Base-by-base conservation (phyloP, 2,888 invertebrate genomes). In the Ophion ventricosus region DNA sequence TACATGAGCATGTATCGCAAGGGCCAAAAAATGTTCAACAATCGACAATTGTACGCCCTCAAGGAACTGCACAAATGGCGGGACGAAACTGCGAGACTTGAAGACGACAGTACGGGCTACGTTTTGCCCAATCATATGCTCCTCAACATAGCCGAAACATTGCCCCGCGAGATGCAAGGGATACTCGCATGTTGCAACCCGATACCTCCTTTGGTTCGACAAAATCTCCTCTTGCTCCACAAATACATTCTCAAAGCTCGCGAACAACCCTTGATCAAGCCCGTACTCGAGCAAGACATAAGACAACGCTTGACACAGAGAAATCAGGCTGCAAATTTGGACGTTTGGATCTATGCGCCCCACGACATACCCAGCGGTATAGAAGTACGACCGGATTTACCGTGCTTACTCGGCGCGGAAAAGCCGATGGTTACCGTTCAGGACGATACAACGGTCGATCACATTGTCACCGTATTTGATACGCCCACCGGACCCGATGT, bases 51-150 rank as follows among this genome's bases (percentile, higher is more conserved):
- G 91, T 95, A 95, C 89, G 99, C 98, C 0, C 94, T 99, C 49
- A 95, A 95, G 87, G 95, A 97, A 89, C 93, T 99, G 17, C 98
- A 96, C 93, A 94, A 95, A 72, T 99, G 99, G 99, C 95, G 99
- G 66, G 99, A 99, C 93, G 91, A 94, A 20, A 94, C 96, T 7
- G 98, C 99, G 0, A 94, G 99, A 40, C 93, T 94, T 77, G 96
- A 98, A 90, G 99, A 99, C 93, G 99, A 99, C 93, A 98, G 99
- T 92, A 95, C 95, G 61, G 96, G 96, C 95, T 99, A 98, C 93
- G 97, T 99, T 67, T 94, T 99, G 81, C 99, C 99, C 0, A 98
- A 98, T 93, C 98, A 99, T 93, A 98, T 99, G 98, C 93, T 99
- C 94, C 92, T 99, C 76, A 96, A 98, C 91, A 97, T 99, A 82